phyloP scores from a whole-genome alignment of 1,140 invertebrate genomes.

The Brachystomella parvula region DNA sequence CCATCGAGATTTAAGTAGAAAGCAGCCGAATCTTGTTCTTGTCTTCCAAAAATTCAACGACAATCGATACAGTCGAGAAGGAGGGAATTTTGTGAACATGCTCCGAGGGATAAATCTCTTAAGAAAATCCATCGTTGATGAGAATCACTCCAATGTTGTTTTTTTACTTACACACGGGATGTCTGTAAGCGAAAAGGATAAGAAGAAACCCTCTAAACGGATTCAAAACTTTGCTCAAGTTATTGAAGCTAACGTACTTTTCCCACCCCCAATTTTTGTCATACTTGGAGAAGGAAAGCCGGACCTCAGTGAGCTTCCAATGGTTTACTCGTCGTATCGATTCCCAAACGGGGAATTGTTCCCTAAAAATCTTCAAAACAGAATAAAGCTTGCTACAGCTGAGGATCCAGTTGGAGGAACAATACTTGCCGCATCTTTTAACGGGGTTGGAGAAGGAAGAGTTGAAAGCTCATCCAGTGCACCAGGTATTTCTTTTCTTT shows the following conservation, averaged over 20 bases:
- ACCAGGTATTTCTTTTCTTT: too few relatives aligned
- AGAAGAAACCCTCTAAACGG: neutral
- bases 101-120: constrained; percentile 13
- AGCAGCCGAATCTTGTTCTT: constrained; percentile 19
- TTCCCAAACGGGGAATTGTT: constrained; percentile 24
- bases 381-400: constrained; percentile 6
- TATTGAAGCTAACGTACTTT: constrained; percentile 18
- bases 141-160: constrained; percentile 21
- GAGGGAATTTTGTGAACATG: constrained; percentile 19
- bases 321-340: constrained; percentile 18
- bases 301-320: neutral
- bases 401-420: too few relatives aligned
- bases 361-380: constrained; percentile 21
- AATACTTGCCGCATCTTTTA: too few relatives aligned
- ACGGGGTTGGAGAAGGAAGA: too few relatives aligned
- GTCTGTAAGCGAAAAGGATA: neutral
- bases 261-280: constrained; percentile 17
- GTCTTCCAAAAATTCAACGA: constrained; percentile 22
- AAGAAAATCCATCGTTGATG: constrained; percentile 14
- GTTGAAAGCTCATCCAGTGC: too few relatives aligned
- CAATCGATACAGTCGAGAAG: constrained; percentile 14
- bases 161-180: constrained; percentile 24
- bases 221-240: constrained; percentile 10
- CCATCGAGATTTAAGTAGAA: constrained; percentile 21
- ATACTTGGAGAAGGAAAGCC: constrained; percentile 19